Percentiles rank a stretch among this genome's conserved stretches.
These are phyloP conservation scores for Macrophya annulata DNA, from an alignment of 2,888 invertebrate species.

Conservation along the genomic window DNA sequence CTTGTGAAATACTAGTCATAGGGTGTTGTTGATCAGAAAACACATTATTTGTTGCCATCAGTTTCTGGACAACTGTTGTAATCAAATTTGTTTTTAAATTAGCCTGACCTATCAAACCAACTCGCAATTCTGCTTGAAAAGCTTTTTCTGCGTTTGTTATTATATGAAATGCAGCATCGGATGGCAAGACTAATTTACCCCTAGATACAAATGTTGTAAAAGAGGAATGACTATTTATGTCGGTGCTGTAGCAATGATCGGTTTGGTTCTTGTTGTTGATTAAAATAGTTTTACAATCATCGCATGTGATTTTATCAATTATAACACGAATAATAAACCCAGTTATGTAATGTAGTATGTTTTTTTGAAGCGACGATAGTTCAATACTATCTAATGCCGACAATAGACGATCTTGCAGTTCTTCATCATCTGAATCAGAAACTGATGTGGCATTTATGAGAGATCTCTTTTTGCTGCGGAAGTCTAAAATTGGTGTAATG, in stretches of 20 bases:
- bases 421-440: constrained; percentile 25
- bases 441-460: constrained; percentile 21
- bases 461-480: constrained; percentile 29
- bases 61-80: constrained; percentile 30
- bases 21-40: neutral
- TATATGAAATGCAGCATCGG: constrained; percentile 47
- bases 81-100: constrained; percentile 17
- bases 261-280: neutral
- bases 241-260: constrained; percentile 41
- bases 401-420: constrained; percentile 6
- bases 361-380: constrained; percentile 43
- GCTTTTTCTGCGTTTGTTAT: constrained; percentile 14
- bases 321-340: constrained; percentile 33
- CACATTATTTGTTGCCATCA: constrained; percentile 8
- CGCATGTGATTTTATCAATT: constrained; percentile 24
- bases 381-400: constrained; percentile 35
- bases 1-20: constrained; percentile 29
- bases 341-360: constrained; percentile 53
- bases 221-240: constrained; percentile 41
- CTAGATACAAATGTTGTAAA: constrained; percentile 49
- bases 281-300: constrained; percentile 44
- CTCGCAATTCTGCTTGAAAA: constrained; percentile 19
- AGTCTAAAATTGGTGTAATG: constrained; percentile 35
- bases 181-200: constrained; percentile 51
- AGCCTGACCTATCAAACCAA: neutral